Percentiles rank a stretch among this genome's conserved stretches.
phyloP scores from a whole-genome alignment of 2,888 invertebrate genomes.

The Poecilus cupreus region DNA sequence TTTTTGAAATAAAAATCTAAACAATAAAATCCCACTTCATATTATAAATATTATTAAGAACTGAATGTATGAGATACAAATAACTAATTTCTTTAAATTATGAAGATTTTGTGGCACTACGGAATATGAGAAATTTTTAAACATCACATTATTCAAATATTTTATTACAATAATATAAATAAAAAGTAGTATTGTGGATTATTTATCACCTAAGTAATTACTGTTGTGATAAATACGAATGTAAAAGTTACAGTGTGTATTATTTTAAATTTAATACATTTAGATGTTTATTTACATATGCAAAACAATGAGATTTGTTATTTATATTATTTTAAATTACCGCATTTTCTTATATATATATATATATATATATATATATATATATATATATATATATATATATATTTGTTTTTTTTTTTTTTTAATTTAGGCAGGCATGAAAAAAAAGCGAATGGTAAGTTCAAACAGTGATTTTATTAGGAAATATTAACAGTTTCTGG shows the following conservation, averaged over 20 bases:
- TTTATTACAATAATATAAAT: slow-evolving; percentile 42
- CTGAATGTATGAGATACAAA: slow-evolving; percentile 12
- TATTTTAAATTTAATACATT: slow-evolving; percentile 42
- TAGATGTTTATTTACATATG: slow-evolving; percentile 42
- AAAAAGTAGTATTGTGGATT: slow-evolving; percentile 19
- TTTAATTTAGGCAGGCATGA: neutral
- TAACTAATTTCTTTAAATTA: neutral
- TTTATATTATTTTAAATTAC: neutral
- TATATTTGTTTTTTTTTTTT: neutral
- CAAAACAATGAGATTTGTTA: neutral
- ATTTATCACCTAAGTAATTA: slow-evolving; percentile 39
- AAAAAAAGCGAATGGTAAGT: slow-evolving; percentile 10
- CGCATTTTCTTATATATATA: no score
- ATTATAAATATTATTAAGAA: slow-evolving; percentile 28
- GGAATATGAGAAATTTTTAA: slow-evolving; percentile 3
- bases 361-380: no score
- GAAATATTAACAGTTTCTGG: neutral
- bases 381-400: no score
- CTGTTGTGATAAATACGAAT: slow-evolving; percentile 38
- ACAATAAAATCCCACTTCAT: slow-evolving; percentile 24
- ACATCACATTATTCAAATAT: slow-evolving; percentile 25
- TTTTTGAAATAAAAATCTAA: slow-evolving; percentile 44
- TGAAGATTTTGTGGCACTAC: slow-evolving; percentile 15
- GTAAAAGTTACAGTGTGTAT: slow-evolving; percentile 43
- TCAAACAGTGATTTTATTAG: neutral